A percentile compares a stretch with the other conserved stretches of the same genome.
phyloP scores from a whole-genome alignment of 92 coral and sea anemone species.

The Porites evermanni region DNA sequence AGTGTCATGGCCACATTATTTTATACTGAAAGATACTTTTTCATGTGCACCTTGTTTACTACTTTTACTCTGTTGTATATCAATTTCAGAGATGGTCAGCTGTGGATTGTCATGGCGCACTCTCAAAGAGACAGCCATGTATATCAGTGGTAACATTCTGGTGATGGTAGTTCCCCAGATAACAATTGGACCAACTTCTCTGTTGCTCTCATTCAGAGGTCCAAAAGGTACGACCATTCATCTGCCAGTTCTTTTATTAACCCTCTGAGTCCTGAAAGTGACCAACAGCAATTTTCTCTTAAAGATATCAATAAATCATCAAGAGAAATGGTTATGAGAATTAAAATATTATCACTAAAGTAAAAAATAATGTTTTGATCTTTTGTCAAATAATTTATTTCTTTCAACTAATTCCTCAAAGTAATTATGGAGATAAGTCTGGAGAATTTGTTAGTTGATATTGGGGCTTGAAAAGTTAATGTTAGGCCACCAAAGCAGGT shows the following conservation, averaged over 20 bases:
- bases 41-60: neutral
- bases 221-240: slow-evolving; percentile 60
- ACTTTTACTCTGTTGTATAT: neutral
- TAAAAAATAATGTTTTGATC: no score
- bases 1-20: no score
- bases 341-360: no score
- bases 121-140: slow-evolving; percentile 81
- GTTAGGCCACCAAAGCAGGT: no score
- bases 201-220: slow-evolving; percentile 50
- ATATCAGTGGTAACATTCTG: slow-evolving; percentile 80
- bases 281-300: no score
- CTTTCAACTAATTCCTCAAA: no score
- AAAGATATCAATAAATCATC: no score
- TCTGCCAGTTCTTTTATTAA: neutral
- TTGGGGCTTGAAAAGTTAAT: neutral
- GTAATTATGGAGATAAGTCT: no score
- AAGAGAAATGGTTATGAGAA: no score
- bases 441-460: neutral
- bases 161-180: slow-evolving; percentile 74
- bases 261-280: no score
- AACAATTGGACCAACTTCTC: slow-evolving; percentile 38
- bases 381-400: no score
- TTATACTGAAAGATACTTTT: no score
- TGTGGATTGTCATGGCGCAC: slow-evolving; percentile 65
- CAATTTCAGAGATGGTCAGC: slow-evolving; percentile 58